These are phyloP conservation scores for Teleopsis dalmanni DNA, from an alignment of 1,140 invertebrate genomes.

Conservation along the genomic window DNA sequence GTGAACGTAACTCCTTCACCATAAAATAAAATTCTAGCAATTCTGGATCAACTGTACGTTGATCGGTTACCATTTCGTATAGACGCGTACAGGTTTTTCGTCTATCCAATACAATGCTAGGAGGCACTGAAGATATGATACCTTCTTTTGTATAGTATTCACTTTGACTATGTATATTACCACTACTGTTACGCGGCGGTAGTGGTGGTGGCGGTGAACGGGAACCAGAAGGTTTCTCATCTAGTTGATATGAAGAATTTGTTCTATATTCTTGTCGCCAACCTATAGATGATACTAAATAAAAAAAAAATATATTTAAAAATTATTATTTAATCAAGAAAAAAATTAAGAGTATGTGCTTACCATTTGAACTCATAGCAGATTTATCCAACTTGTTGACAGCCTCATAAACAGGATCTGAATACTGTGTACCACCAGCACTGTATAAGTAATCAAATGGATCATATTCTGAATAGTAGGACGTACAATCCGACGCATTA, in stretches of 20 bases:
- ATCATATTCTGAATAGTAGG: slow-evolving; percentile 78
- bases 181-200: slow-evolving; percentile 48
- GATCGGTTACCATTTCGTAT: slow-evolving; percentile 64
- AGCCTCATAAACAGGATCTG: slow-evolving; percentile 68
- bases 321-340: not conserved
- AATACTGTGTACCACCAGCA: slow-evolving; percentile 60
- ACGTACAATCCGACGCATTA: slow-evolving; percentile 44
- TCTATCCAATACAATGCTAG: slow-evolving; percentile 38
- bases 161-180: not conserved
- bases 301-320: not conserved
- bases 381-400: slow-evolving; percentile 59
- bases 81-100: slow-evolving; percentile 49
- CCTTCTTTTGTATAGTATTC: not conserved
- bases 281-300: slow-evolving; percentile 45
- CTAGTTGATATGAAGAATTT: not conserved
- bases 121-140: not conserved
- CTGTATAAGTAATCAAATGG: slow-evolving; percentile 78
- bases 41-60: slow-evolving; percentile 63
- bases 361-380: slow-evolving; percentile 50
- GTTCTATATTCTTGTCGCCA: slow-evolving; percentile 44
- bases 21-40: slow-evolving; percentile 71
- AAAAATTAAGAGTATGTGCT: slow-evolving; percentile 12
- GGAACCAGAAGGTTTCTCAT: slow-evolving; percentile 15
- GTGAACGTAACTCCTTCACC: slow-evolving; percentile 49
- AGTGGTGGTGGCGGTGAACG: slow-evolving; percentile 43